phyloP scores from a whole-genome alignment of 2,888 invertebrate genomes.

The Rotaria socialis region DNA sequence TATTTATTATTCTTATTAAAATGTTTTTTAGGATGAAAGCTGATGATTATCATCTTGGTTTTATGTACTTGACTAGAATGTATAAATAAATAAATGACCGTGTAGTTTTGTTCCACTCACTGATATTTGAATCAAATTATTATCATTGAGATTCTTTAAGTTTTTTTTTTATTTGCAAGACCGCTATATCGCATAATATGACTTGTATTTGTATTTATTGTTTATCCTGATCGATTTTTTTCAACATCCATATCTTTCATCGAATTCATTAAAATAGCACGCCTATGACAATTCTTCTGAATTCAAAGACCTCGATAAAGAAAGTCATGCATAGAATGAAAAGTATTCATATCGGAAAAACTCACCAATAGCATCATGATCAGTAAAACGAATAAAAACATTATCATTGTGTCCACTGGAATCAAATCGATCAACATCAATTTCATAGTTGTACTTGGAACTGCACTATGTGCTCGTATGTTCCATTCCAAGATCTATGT shows the following conservation, averaged over 20 bases:
- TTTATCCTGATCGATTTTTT: conserved; percentile 31
- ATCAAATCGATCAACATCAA: background rate
- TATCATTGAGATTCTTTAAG: too few species aligned
- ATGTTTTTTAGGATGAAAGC: too few species aligned
- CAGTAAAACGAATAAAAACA: conserved; percentile 66
- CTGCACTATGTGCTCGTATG: too few species aligned
- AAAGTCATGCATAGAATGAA: background rate
- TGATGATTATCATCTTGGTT: too few species aligned
- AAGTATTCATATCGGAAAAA: too few species aligned
- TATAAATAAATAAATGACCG: too few species aligned
- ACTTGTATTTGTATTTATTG: conserved; percentile 63
- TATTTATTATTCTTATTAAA: too few species aligned
- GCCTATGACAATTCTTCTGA: conserved; percentile 65
- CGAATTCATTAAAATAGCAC: conserved; percentile 65
- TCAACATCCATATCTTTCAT: conserved; percentile 64
- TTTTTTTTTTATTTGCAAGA: conserved; percentile 49
- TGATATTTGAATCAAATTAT: too few species aligned
- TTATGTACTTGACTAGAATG: too few species aligned
- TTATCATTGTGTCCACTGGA: conserved; percentile 64
- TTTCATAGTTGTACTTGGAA: too few species aligned
- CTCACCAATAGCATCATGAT: conserved; percentile 63
- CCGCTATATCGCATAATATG: conserved; percentile 66
- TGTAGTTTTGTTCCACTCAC: too few species aligned
- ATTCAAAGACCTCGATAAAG: conserved; percentile 62
- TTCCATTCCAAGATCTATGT: too few species aligned